These are phyloP conservation scores for Oryzias woworae DNA, from an alignment of 2,113 vertebrate species.

Conservation along the genomic window DNA sequence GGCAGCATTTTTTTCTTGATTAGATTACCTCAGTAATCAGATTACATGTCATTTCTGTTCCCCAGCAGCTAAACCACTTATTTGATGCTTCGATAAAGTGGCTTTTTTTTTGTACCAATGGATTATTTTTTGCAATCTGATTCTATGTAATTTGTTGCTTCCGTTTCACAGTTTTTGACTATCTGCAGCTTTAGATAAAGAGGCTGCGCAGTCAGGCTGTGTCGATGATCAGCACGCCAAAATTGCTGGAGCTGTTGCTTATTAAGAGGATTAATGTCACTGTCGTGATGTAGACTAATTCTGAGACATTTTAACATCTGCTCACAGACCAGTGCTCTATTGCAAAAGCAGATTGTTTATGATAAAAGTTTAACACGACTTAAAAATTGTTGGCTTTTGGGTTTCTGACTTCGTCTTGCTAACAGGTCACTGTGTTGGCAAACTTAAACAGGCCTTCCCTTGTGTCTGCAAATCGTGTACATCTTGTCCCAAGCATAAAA, in stretches of 20 bases:
- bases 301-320: slow-evolving; percentile 20
- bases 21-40: slow-evolving; percentile 36
- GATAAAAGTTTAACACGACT: slow-evolving; percentile 2
- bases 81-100: slow-evolving; percentile 41
- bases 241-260: slow-evolving; percentile 49
- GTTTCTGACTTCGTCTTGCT: neutral
- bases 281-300: slow-evolving; percentile 44
- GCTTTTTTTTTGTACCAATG: neutral
- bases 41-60: slow-evolving; percentile 32
- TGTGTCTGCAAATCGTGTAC: slow-evolving; percentile 14
- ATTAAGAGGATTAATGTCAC: slow-evolving; percentile 66
- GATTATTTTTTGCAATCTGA: slow-evolving; percentile 51
- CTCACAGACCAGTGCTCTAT: slow-evolving; percentile 1
- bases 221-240: slow-evolving; percentile 30
- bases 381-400: neutral
- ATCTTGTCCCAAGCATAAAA: slow-evolving; percentile 30
- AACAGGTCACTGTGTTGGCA: slow-evolving; percentile 2
- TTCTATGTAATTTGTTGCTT: slow-evolving; percentile 50
- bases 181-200: slow-evolving; percentile 51
- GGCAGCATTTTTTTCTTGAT: neutral
- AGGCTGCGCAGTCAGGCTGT: slow-evolving; percentile 29
- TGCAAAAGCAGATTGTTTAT: slow-evolving; percentile 3
- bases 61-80: slow-evolving; percentile 17
- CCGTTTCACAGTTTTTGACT: slow-evolving; percentile 23
- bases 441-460: neutral